Evolutionary conservation across 2,888 invertebrate genomes (phyloP).

Genomic region (Phengaris alcon): DNA sequence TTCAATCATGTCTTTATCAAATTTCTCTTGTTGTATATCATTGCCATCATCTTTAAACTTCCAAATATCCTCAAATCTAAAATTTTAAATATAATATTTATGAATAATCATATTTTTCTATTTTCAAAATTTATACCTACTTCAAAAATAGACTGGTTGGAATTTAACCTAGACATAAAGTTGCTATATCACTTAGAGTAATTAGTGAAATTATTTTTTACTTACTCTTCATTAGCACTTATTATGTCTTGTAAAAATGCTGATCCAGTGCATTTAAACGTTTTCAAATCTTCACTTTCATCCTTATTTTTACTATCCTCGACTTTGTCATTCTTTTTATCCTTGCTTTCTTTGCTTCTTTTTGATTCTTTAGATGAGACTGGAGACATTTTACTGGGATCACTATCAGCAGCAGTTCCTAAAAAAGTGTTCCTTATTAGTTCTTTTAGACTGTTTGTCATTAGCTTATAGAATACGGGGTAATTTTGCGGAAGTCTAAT

Average conservation of each 20-base stretch:
- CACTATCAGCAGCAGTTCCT: slow-evolving; percentile 86
- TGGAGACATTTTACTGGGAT: slow-evolving; percentile 88
- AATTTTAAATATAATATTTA: slow-evolving; percentile 28
- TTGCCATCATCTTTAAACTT: slow-evolving; percentile 86
- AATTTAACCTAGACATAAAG: background rate
- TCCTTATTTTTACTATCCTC: slow-evolving; percentile 79
- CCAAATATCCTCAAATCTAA: slow-evolving; percentile 89
- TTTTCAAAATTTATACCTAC: background rate
- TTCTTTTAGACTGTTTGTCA: background rate
- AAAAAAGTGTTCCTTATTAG: background rate
- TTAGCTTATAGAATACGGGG: background rate
- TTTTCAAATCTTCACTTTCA: slow-evolving; percentile 81
- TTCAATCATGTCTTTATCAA: slow-evolving; percentile 90
- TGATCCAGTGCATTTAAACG: slow-evolving; percentile 84
- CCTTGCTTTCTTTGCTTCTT: slow-evolving; percentile 85
- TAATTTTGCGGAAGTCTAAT: too few relatives aligned
- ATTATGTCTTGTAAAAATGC: slow-evolving; percentile 86
- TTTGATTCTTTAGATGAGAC: slow-evolving; percentile 88
- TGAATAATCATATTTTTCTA: background rate
- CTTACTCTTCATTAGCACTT: slow-evolving; percentile 85
- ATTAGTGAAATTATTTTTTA: slow-evolving; percentile 13
- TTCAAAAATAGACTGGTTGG: background rate
- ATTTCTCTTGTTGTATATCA: slow-evolving; percentile 84
- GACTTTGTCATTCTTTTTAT: slow-evolving; percentile 75
- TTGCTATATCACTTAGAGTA: background rate